phyloP scores from a whole-genome alignment of 2,113 vertebrate species.

The Scophthalmus maximus region DNA sequence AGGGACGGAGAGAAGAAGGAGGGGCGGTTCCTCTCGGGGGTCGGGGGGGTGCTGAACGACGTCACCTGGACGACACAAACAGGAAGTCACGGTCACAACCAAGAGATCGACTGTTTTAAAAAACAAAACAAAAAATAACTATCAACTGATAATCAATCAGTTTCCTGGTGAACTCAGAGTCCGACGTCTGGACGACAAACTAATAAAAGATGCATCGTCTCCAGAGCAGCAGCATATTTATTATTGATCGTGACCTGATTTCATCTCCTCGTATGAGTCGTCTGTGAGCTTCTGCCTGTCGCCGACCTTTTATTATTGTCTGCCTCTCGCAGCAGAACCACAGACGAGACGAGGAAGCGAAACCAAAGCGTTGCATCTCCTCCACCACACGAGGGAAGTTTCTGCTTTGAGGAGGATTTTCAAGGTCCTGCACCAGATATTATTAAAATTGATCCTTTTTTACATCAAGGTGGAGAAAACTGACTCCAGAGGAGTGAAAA shows the following conservation, averaged over 20 bases:
- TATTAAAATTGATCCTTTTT: no score
- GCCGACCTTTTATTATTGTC: background rate
- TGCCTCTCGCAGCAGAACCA: background rate
- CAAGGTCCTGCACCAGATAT: no score
- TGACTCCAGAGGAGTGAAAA: no score
- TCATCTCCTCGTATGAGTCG: background rate
- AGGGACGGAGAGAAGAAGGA: slow-evolving; percentile 98
- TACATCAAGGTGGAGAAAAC: no score
- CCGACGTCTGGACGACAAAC: background rate
- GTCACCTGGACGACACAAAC: slow-evolving; percentile 86
- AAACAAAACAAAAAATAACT: no score
- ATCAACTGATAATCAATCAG: no score
- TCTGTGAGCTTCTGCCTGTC: no score
- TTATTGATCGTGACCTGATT: slow-evolving; percentile 64
- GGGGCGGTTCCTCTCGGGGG: slow-evolving; percentile 93
- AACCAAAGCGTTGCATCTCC: background rate
- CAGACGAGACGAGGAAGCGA: slow-evolving; percentile 15
- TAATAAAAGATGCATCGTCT: slow-evolving; percentile 21
- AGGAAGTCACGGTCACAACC: background rate
- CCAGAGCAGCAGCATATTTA: slow-evolving; percentile 25
- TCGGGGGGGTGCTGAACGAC: slow-evolving; percentile 97
- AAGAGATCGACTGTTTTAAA: no score
- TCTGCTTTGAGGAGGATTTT: background rate
- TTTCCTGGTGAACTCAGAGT: no score
- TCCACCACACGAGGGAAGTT: background rate